phyloP scores from a whole-genome alignment of 2,113 vertebrate species.

The Engraulis encrasicolus region DNA sequence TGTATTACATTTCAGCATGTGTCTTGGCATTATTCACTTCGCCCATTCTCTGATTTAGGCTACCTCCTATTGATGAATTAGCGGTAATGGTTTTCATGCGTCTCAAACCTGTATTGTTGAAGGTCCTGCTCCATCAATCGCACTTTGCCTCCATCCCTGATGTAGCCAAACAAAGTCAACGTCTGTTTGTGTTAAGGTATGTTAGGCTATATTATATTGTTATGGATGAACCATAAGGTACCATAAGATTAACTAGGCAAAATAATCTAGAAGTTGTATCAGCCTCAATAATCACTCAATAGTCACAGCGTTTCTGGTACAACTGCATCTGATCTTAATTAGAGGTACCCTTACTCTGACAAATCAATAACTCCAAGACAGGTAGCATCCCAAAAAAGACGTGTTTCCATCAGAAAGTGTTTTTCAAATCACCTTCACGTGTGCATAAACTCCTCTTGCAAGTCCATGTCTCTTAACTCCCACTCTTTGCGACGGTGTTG shows the following conservation, averaged over 20 bases:
- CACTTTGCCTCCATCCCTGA: slow-evolving; percentile 21
- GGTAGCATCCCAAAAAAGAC: background rate
- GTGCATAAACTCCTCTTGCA: slow-evolving; percentile 59
- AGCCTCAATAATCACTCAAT: background rate
- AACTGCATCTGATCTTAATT: background rate
- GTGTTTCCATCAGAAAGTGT: slow-evolving; percentile 35
- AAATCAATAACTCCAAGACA: background rate
- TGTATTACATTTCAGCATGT: too few relatives aligned
- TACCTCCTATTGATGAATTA: background rate
- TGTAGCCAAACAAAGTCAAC: background rate
- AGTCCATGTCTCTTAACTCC: slow-evolving; percentile 14
- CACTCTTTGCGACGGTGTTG: slow-evolving; percentile 1
- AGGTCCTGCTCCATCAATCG: slow-evolving; percentile 27
- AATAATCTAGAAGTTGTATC: too few relatives aligned
- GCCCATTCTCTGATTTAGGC: background rate
- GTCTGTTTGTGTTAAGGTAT: background rate
- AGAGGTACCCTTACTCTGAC: background rate
- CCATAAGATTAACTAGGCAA: background rate
- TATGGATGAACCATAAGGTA: too few relatives aligned
- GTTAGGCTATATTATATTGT: background rate
- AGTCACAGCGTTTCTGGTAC: background rate
- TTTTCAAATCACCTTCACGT: slow-evolving; percentile 55
- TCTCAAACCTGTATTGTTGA: slow-evolving; percentile 20
- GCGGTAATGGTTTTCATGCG: background rate
- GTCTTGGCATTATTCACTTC: background rate